phyloP scores from a whole-genome alignment of 64 coral and sea anemone species.

The Stichodactyla mertensii region DNA sequence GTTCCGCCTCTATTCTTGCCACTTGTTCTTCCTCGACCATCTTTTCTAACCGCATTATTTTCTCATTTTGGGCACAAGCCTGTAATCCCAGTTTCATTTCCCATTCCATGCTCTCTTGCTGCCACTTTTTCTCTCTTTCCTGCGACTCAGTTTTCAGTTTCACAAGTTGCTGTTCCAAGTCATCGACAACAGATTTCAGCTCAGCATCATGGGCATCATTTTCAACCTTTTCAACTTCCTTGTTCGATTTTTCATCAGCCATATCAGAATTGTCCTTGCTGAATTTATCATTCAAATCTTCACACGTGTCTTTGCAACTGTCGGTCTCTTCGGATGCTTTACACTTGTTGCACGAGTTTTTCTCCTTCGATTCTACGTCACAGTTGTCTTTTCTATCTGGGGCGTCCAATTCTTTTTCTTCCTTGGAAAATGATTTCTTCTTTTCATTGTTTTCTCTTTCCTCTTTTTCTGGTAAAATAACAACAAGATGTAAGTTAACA shows the following conservation, averaged over 20 bases:
- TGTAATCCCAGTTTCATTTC: slow-evolving; percentile 6
- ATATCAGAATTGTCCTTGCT: background rate
- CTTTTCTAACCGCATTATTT: slow-evolving; percentile 35
- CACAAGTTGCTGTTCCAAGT: background rate
- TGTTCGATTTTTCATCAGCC: background rate
- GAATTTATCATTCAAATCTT: background rate
- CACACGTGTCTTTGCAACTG: background rate
- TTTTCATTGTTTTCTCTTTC: background rate
- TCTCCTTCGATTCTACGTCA: background rate
- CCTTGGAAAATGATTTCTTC: background rate
- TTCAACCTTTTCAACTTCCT: slow-evolving; percentile 1
- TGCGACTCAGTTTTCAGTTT: background rate
- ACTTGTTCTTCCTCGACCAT: slow-evolving; percentile 30
- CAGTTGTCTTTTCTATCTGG: background rate
- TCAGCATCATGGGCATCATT: background rate
- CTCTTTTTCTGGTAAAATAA: background rate
- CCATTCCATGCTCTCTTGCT: slow-evolving; percentile 34
- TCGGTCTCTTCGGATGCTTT: background rate
- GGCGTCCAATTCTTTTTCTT: background rate
- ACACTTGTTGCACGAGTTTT: background rate
- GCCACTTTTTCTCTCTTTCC: slow-evolving; percentile 29
- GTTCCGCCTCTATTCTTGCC: slow-evolving; percentile 21
- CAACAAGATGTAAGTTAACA: background rate
- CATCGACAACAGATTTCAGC: slow-evolving; percentile 13
- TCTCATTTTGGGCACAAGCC: slow-evolving; percentile 13